Base-by-base conservation (phyloP, 1,140 invertebrate species). In the Lamellibrachia luymesi region DNA sequence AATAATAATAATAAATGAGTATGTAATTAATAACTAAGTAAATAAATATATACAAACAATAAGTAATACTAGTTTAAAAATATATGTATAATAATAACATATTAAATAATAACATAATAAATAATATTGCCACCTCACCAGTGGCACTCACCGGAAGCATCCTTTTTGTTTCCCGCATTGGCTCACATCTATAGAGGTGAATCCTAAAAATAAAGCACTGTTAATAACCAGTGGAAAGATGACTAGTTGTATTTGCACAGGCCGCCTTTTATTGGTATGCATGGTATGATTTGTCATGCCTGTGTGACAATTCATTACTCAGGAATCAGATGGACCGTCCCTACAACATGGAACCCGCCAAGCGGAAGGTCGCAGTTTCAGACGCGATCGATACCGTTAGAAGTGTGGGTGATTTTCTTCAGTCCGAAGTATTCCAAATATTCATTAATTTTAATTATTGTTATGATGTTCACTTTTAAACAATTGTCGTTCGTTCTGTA, bases 101-200 rank as follows among this genome's bases (percentile, higher is more conserved):
- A 38, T 38, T 38, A 38, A 38, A 38, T 38, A 38, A 38, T 38
- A 38, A 38, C 38, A 38, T 38, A 38, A 38, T 38, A 38, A 38
- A 38, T 38, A 38, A 38, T 38, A 38, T 38, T 38, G 1, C 38
- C 1, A 38, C 38, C 38, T 38, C 38, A 38, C 38, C 38, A 38
- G 38, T 13, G 50, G 17, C 49, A 50, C 56, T n/a, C n/a, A 93
- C 93, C 93, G 91, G 92, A 93, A 93, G 56, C 93, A 93, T 25
- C 93, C 93, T 50, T 93, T 93, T 27, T 56, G 25, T 49, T 89
- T 93, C 2, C 93, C 93, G 89, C 93, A 93, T 38, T 51, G 2
- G 92, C 51, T 51, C 6, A 80, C 25, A 50, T 93, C 93, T 51
- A 93, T 93, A 17, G 51, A 38, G 51, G 50, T 50, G 92, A 93